Evolutionary conservation across 1,140 invertebrate genomes (phyloP), one percentile per base, ranked within the genome.

Genomic region (Zaprionus taronus): DNA sequence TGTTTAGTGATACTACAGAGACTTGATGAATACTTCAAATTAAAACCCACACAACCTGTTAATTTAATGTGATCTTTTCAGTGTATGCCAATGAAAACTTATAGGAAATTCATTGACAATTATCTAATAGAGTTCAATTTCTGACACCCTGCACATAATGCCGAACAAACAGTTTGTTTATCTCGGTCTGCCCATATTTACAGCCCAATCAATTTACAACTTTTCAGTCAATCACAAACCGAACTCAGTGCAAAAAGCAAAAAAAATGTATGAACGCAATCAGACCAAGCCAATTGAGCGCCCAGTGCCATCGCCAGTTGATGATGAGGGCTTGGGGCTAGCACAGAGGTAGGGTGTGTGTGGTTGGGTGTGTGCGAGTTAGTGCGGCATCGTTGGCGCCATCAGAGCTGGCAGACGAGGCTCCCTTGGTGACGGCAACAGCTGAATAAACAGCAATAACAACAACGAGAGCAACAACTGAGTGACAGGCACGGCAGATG

Each of bases 141-240:
- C 53, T 38, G 67, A 47, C 77, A 62, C 41, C 58, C n/a, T 56
- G 49, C 26, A 44, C 22, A 74, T 71, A 69, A 66, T 75, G 53
- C 61, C 55, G 28, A 51, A 22, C 61, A 79, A 85, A 75, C 71
- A 44, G 68, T 61, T 78, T 80, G 73, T 78, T 78, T 87, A 87
- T 80, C 81, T 69, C 28, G 66, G 31, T 58, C 41, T 58, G 49
- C 62, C 69, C 72, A 68, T 56, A 70, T 77, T 65, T 71, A 72
- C 68, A 78, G 62, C 58, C 70, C 71, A 90, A 82, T 84, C 85
- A 89, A 90, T 90, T 85, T 80, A 84, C 70, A 83, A 84, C 78
- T 79, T 83, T 83, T 81, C 85, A 84, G 69, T 84, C 84, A 84
- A 84, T 89, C 84, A 74, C 61, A 76, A 89, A 72, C 68, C 84